A percentile compares a stretch with the other conserved stretches of the same genome.
Conservation (phyloP, 2,113 vertebrate species). For the Leiothrix lutea region DNA sequence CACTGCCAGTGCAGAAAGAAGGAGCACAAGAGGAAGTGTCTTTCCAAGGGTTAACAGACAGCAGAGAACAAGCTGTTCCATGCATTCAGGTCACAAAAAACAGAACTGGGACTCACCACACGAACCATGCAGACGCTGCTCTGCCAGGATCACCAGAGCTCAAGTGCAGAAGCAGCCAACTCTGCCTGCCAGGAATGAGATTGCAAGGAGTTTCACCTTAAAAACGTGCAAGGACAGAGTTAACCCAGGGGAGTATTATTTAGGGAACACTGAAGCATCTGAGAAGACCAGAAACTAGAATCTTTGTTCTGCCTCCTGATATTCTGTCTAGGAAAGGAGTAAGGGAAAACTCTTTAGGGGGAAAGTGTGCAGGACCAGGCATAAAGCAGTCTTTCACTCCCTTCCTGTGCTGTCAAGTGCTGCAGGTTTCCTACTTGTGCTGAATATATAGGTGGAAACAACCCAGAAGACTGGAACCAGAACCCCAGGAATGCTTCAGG, state of each 20-base stretch:
- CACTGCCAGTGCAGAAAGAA: neutral
- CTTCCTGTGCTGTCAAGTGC: neutral
- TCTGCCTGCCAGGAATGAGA: neutral
- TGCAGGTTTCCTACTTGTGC: neutral
- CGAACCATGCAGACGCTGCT: neutral
- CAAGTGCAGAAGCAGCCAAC: neutral
- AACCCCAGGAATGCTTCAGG: neutral
- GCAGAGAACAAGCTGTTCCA: conserved; percentile 37
- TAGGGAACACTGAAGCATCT: neutral
- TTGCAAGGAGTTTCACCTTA: neutral
- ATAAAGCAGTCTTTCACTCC: neutral
- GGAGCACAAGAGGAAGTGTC: neutral
- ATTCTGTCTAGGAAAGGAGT: neutral
- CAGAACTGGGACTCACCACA: neutral
- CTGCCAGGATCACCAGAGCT: neutral
- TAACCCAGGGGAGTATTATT: neutral
- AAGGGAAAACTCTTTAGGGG: neutral
- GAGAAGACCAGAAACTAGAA: neutral
- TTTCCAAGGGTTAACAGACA: conserved; percentile 38
- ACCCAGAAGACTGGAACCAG: neutral
- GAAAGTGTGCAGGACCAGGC: neutral
- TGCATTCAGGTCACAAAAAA: conserved; percentile 22
- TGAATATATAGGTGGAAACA: neutral
- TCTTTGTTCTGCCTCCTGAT: neutral
- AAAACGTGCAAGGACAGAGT: neutral